Conservation (phyloP, 2,888 invertebrate genomes). For the Hofmannophila pseudospretella region DNA sequence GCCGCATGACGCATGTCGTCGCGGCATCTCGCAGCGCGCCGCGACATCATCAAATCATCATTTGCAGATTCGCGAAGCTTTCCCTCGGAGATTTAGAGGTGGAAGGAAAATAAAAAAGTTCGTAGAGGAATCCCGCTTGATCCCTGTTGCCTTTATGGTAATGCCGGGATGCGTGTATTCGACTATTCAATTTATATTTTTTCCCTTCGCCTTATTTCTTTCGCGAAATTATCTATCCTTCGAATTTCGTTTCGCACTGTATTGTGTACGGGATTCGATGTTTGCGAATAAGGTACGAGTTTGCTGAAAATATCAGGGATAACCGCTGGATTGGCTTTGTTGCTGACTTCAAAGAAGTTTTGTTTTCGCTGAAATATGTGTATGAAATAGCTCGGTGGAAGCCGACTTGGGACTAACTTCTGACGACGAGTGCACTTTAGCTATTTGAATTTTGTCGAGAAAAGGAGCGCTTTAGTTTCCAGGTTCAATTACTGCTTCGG, state of each 20-base stretch:
- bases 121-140: slow-evolving; percentile 75
- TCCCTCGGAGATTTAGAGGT: slow-evolving; percentile 76
- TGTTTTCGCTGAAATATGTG: slow-evolving; percentile 58
- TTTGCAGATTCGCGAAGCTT: slow-evolving; percentile 78
- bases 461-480: slow-evolving; percentile 8
- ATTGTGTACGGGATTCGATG: slow-evolving; percentile 73
- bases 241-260: slow-evolving; percentile 77
- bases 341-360: slow-evolving; percentile 75
- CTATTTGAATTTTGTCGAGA: slow-evolving; percentile 31
- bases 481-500: neutral
- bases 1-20: neutral
- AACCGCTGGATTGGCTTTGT: slow-evolving; percentile 75
- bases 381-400: slow-evolving; percentile 50
- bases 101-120: slow-evolving; percentile 78
- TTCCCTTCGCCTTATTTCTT: slow-evolving; percentile 74
- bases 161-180: slow-evolving; percentile 77
- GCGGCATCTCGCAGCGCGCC: slow-evolving; percentile 3
- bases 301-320: slow-evolving; percentile 71
- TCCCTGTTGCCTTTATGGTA: slow-evolving; percentile 77
- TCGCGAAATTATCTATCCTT: slow-evolving; percentile 76
- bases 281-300: slow-evolving; percentile 75
- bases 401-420: slow-evolving; percentile 35
- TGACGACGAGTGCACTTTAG: slow-evolving; percentile 24
- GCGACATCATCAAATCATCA: slow-evolving; percentile 77
- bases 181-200: slow-evolving; percentile 78